Conservation (phyloP, 2,888 invertebrate species). For the Trissonchulus sp. region DNA sequence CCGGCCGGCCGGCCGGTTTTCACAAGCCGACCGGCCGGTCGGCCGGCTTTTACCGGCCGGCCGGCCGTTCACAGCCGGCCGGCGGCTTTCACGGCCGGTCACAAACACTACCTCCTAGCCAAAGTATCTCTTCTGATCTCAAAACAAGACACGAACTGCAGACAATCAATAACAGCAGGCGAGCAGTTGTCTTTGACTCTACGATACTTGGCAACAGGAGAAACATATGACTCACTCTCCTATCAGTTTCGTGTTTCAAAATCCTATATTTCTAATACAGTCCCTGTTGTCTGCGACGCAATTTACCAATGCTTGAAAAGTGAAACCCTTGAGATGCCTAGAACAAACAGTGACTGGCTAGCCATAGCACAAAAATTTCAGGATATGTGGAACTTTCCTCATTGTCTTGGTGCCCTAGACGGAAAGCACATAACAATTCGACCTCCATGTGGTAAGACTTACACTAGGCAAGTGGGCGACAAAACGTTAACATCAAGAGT, state of each 20-base stretch:
- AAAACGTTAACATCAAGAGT: too few species aligned
- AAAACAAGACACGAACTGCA: not conserved
- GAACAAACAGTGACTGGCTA: slow-evolving; percentile 3
- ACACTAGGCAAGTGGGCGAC: too few species aligned
- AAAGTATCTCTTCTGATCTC: not conserved
- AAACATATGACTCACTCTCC: slow-evolving; percentile 5
- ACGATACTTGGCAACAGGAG: slow-evolving; percentile 9
- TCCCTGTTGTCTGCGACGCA: slow-evolving; percentile 25
- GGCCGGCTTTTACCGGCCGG: too few species aligned
- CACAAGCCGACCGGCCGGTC: too few species aligned
- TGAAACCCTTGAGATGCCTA: not conserved
- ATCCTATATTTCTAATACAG: not conserved
- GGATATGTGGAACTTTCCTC: slow-evolving; percentile 22
- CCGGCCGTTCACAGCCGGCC: too few species aligned
- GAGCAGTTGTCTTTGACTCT: not conserved
- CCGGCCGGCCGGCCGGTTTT: too few species aligned
- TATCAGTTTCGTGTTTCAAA: slow-evolving; percentile 25
- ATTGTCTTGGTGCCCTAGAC: slow-evolving; percentile 25
- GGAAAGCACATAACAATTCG: slow-evolving; percentile 18
- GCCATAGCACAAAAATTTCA: slow-evolving; percentile 16
- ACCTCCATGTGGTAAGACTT: too few species aligned
- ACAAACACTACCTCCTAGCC: too few species aligned
- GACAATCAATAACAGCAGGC: not conserved
- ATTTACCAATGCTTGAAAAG: slow-evolving; percentile 15
- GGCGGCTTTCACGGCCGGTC: too few species aligned